Evolutionary conservation across 2,797 vertebrate genomes (phyloP), one percentile per base, ranked within the genome.

Genomic region (Gallinago nigripennis): DNA sequence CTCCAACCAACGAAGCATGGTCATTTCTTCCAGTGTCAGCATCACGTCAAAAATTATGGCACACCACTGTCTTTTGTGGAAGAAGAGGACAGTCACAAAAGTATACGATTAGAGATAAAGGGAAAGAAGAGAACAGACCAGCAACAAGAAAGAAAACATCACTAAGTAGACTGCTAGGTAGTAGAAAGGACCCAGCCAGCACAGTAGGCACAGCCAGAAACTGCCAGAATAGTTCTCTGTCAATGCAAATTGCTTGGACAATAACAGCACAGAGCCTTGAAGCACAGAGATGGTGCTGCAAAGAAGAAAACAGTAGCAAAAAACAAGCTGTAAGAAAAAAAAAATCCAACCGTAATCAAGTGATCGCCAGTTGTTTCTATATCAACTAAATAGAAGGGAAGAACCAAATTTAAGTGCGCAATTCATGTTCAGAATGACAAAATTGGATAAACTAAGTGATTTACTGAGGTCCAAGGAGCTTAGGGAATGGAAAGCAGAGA

Each of bases 41-140:
- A 75, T 31, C 43, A 35, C 53, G 21, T 82, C 54, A 75, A n/a
- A n/a, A 53, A 28, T 75, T 20, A 68, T 10, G 9, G n/a, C 16
- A 16, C 0, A 0, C 15, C 17, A 11, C 16, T 27, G 0, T 14
- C 41, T 61, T 86, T 43, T 56, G 12, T 43, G 16, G 33, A 50
- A 18, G 35, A 46, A 51, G 20, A 84, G 30, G 33, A 58, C 28
- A 54, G 16, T 10, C 50, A 51, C 33, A 37, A 58, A 48, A 73
- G 20, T 12, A 12, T 12, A 46, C n/a, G 35, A 2, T 2, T 69
- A 35, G 7, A 61, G n/a, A 60, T 46, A n/a, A 54, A 70, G 10
- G 27, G 28, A 87, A 71, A 82, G 27, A 16, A 51, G 39, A 63
- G 8, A 82, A 64, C 16, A 35, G 21, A 54, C 57, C 1, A 69